Conservation (phyloP, 1,140 invertebrate species). For the Brachionus calyciflorus region DNA sequence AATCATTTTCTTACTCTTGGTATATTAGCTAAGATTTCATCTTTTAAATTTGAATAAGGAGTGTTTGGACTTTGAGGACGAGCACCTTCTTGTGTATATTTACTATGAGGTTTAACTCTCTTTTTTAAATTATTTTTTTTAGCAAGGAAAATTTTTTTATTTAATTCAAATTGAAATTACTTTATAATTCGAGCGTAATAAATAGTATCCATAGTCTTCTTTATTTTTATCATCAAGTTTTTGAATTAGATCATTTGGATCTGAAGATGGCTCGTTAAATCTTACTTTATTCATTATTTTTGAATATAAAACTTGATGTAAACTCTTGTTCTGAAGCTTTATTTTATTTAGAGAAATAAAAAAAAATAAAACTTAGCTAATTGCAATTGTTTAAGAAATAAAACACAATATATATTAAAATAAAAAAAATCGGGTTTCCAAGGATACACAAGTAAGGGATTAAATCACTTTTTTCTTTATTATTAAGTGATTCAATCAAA, state of each 20-base stretch:
- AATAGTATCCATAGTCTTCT: slow-evolving; percentile 20
- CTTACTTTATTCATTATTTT: slow-evolving; percentile 28
- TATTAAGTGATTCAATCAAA: no score
- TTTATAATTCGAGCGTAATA: slow-evolving; percentile 32
- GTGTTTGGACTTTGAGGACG: slow-evolving; percentile 53
- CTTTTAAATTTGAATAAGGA: slow-evolving; percentile 55
- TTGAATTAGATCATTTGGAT: background rate
- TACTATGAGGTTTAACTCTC: slow-evolving; percentile 36
- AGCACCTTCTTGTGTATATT: slow-evolving; percentile 44
- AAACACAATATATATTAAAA: no score
- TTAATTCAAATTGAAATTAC: background rate
- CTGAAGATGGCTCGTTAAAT: slow-evolving; percentile 8
- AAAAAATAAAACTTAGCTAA: slow-evolving; percentile 12
- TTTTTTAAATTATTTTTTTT: background rate
- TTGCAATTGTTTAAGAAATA: background rate
- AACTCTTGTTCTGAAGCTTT: background rate
- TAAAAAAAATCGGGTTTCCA: background rate
- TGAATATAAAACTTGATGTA: background rate
- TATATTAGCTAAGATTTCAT: slow-evolving; percentile 54
- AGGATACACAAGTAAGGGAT: background rate
- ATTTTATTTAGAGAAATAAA: background rate
- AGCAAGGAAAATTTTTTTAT: background rate
- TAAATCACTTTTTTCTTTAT: slow-evolving; percentile 50
- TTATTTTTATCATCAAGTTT: slow-evolving; percentile 37
- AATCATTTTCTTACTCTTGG: slow-evolving; percentile 52